phyloP scores from a whole-genome alignment of 2,113 vertebrate genomes.

The Burhinus oedicnemus region DNA sequence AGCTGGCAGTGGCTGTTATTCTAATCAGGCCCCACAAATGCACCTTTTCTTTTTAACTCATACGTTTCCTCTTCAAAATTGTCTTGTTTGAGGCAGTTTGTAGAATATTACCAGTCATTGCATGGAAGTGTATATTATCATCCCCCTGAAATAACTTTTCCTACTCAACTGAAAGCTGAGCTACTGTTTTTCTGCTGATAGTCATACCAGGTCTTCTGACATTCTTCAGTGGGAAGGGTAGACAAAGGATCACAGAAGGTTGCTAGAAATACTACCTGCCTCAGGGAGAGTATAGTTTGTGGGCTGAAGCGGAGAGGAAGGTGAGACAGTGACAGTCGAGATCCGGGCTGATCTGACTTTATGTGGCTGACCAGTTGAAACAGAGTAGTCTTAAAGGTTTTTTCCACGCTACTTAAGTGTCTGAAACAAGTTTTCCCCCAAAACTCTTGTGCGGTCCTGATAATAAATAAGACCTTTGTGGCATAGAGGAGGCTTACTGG shows the following conservation, averaged over 20 bases:
- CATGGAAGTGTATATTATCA: background rate
- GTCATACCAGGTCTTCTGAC: background rate
- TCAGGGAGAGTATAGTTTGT: background rate
- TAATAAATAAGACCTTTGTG: background rate
- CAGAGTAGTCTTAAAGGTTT: background rate
- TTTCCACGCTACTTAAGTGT: background rate
- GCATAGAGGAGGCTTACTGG: background rate
- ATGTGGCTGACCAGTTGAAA: background rate
- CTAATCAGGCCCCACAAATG: background rate
- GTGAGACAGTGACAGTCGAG: rapidly evolving
- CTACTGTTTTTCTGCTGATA: background rate
- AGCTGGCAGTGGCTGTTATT: background rate
- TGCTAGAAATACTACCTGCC: background rate
- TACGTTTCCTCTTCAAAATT: background rate
- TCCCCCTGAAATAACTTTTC: background rate
- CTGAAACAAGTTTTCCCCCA: background rate
- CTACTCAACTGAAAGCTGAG: background rate
- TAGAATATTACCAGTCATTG: background rate
- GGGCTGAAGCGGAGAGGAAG: background rate
- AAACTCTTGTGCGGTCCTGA: background rate
- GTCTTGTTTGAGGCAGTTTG: background rate
- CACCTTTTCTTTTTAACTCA: background rate
- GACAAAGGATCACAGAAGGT: background rate
- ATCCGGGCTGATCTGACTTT: background rate
- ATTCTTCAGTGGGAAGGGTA: background rate